These are phyloP conservation scores for Nothobranchius furzeri DNA, from an alignment of 2,113 vertebrate species.

Conservation along the genomic window DNA sequence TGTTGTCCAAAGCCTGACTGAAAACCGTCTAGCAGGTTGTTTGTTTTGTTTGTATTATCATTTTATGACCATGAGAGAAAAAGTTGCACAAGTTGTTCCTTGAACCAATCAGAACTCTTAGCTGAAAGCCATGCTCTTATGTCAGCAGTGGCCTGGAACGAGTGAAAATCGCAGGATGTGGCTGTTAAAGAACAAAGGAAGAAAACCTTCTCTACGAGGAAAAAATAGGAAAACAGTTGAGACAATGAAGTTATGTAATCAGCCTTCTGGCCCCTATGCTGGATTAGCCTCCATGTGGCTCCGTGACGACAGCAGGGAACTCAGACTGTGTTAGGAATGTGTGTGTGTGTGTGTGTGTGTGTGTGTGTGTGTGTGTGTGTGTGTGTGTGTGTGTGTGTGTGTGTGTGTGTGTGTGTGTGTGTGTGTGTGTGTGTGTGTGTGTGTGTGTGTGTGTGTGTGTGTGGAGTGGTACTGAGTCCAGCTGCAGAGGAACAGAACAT, in stretches of 20 bases:
- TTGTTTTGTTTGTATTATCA: too few relatives aligned
- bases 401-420: too few relatives aligned
- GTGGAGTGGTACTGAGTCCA: constrained; percentile 49
- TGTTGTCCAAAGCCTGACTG: too few relatives aligned
- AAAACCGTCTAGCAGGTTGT: too few relatives aligned
- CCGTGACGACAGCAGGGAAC: constrained; percentile 54
- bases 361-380: constrained; percentile 14
- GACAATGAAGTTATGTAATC: constrained; percentile 72
- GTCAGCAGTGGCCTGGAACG: constrained; percentile 50
- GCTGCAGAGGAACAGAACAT: constrained; percentile 66
- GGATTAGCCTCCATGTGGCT: constrained; percentile 54
- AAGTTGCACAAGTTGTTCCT: constrained; percentile 3
- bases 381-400: too few relatives aligned
- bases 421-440: constrained; percentile 33
- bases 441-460: constrained; percentile 22
- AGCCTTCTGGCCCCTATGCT: constrained; percentile 17
- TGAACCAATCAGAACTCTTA: constrained; percentile 22
- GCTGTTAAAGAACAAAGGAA: constrained; percentile 47
- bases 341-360: constrained; percentile 8
- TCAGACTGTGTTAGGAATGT: constrained; percentile 66
- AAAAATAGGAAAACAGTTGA: constrained; percentile 46
- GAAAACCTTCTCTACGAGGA: constrained; percentile 54
- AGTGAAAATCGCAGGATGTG: constrained; percentile 42
- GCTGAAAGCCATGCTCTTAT: constrained; percentile 39
- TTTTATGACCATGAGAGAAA: constrained; percentile 16